Evolutionary conservation across 2,797 vertebrate species (phyloP).

Genomic region (Corythornis leucogaster): DNA sequence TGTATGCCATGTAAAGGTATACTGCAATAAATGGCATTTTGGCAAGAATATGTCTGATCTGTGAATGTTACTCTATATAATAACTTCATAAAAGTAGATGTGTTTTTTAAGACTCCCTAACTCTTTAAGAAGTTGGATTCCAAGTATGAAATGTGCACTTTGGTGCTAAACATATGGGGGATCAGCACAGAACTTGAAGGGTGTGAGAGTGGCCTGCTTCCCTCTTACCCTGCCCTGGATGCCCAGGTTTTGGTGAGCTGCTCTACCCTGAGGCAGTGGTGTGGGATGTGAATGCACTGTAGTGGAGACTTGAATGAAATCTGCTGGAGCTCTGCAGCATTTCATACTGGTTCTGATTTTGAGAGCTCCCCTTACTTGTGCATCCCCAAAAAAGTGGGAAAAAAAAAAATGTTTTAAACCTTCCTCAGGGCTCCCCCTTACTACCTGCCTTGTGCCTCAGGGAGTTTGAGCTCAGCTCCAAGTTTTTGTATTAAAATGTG

Average conservation of each 20-base stretch:
- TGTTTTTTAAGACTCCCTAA: background rate
- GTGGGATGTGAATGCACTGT: background rate
- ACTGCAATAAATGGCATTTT: slow-evolving; percentile 74
- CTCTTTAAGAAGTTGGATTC: background rate
- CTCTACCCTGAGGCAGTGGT: background rate
- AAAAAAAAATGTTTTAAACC: background rate
- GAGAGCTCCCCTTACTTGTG: background rate
- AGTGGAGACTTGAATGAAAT: background rate
- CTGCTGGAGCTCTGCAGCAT: background rate
- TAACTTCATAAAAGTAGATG: background rate
- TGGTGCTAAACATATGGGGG: background rate
- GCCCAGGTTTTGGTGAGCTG: background rate
- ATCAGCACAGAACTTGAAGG: background rate
- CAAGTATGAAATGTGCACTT: background rate
- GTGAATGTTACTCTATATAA: background rate
- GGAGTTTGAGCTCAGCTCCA: background rate
- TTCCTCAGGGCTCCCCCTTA: background rate
- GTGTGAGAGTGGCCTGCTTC: background rate
- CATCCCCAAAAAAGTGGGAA: background rate
- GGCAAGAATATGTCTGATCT: slow-evolving; percentile 23
- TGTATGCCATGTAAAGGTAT: slow-evolving; percentile 61
- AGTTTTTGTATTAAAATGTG: background rate
- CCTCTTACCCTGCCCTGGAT: background rate
- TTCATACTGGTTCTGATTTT: background rate
- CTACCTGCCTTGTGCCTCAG: background rate